Evolutionary conservation across 2,797 vertebrate genomes (phyloP).

Genomic region (Melanotaenia parkinsoni): DNA sequence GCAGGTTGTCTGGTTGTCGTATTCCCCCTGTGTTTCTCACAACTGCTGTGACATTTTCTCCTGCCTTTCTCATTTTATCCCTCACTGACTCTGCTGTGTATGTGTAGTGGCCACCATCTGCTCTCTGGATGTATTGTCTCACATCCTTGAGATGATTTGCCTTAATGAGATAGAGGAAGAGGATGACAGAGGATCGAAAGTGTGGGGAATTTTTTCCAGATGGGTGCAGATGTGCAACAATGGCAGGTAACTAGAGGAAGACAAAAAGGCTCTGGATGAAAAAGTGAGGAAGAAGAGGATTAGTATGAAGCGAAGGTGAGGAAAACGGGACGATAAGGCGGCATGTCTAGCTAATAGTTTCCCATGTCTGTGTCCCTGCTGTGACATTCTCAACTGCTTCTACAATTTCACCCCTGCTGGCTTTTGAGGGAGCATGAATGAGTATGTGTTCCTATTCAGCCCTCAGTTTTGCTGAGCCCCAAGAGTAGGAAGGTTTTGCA

Average conservation of each 20-base stretch:
- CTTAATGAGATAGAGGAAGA: constrained; percentile 34
- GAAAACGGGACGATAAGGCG: constrained; percentile 18
- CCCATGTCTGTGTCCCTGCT: constrained; percentile 41
- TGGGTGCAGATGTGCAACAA: background rate
- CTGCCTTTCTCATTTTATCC: constrained; percentile 57
- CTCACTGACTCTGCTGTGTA: constrained; percentile 41
- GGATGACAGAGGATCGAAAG: constrained; percentile 18
- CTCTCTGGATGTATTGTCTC: constrained; percentile 38
- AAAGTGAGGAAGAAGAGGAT: constrained; percentile 17
- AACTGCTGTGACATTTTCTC: constrained; percentile 59
- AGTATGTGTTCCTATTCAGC: constrained; percentile 21
- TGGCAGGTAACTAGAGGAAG: background rate
- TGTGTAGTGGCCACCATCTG: constrained; percentile 32
- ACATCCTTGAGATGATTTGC: constrained; percentile 39
- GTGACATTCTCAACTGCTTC: constrained; percentile 42
- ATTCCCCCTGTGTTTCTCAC: constrained; percentile 45
- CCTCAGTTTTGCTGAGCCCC: constrained; percentile 13
- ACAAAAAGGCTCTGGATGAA: background rate
- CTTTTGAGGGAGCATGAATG: constrained; percentile 20
- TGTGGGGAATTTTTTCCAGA: background rate
- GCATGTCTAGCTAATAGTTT: constrained; percentile 32
- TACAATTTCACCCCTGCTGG: constrained; percentile 55
- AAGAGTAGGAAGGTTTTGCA: constrained; percentile 24
- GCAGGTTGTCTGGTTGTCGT: constrained; percentile 18
- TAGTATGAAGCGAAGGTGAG: constrained; percentile 1